phyloP scores from a whole-genome alignment of 1,140 invertebrate genomes.

The Xylocopa sonorina region DNA sequence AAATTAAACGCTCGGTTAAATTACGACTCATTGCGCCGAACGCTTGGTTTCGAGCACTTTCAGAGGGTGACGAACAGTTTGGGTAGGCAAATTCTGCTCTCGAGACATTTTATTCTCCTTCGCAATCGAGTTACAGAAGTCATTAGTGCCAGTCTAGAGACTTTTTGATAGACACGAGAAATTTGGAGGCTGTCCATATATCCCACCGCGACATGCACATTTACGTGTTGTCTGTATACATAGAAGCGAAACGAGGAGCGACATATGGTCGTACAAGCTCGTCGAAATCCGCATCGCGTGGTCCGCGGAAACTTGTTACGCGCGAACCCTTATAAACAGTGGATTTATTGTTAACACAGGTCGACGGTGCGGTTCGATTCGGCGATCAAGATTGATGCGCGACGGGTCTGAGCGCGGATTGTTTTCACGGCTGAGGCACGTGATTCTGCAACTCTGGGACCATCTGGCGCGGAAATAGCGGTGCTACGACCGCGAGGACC shows the following conservation, averaged over 20 bases:
- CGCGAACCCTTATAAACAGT: conserved; percentile 8
- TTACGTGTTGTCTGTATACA: background rate
- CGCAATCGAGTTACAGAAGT: too few relatives aligned
- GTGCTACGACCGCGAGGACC: conserved; percentile 16
- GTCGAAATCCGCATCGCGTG: background rate
- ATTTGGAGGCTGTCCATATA: too few relatives aligned
- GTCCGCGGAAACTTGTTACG: conserved; percentile 30
- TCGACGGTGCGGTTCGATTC: background rate
- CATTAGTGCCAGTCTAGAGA: too few relatives aligned
- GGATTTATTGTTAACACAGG: conserved; percentile 37
- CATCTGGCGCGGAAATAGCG: conserved; percentile 32
- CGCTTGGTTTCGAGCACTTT: too few relatives aligned
- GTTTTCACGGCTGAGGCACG: conserved; percentile 48
- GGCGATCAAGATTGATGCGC: conserved; percentile 39
- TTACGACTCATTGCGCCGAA: too few relatives aligned
- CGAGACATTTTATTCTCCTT: too few relatives aligned
- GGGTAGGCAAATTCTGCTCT: too few relatives aligned
- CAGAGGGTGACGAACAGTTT: too few relatives aligned
- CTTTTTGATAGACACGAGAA: too few relatives aligned
- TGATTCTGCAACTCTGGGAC: background rate
- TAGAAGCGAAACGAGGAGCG: background rate
- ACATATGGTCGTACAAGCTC: background rate
- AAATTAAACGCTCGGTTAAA: too few relatives aligned
- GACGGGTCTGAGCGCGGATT: conserved; percentile 26
- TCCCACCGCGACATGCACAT: too few relatives aligned